Evolutionary conservation across 2,113 vertebrate species (phyloP), one percentile per base, ranked within the genome.

Genomic region (Marmota flaviventris): DNA sequence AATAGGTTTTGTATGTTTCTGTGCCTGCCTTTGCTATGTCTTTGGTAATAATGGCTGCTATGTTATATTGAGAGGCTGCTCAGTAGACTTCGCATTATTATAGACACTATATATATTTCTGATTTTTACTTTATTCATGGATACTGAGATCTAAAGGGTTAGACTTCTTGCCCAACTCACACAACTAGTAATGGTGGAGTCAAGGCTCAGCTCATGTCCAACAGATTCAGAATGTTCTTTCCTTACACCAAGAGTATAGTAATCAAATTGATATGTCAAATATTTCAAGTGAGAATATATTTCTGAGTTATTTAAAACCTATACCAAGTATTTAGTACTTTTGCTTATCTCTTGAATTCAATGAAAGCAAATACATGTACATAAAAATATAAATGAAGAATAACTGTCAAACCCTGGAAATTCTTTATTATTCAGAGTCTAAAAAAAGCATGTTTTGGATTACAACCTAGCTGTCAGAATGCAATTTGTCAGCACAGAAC

Each of bases 391-490:
- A 95, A 93, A 73, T 91, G 93, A 90, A 96, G 56, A 90, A 17
- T 88, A 84, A 69, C 79, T 81, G n/a, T 96, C 85, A 85, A 73
- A 91, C 84, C 78, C 75, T 96, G 67, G 78, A 95, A 89, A 86
- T 95, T 95, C 77, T 87, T 96, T 95, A 92, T 89, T 95, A 79
- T 96, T 94, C 79, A 53, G 18, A 65, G 42, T 20, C 75, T 73
- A 20, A 76, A 96, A 95, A 95, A 65, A 63, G 32, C 58, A 69
- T 95, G 72, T 84, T 91, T 96, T 94, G 78, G 83, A 94, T 97
- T 93, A 91, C 83, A 93, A 72, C 76, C 79, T 95, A 73, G 10
- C 95, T 97, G 95, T 96, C 97, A 96, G 83, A 97, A 96, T 97
- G 78, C 72, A 96, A 93, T 97, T 97, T 98, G 94, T 97, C 97